Percentiles rank a stretch among this genome's conserved stretches.
Conservation (phyloP, 2,113 vertebrate genomes). For the Istiophorus platypterus region DNA sequence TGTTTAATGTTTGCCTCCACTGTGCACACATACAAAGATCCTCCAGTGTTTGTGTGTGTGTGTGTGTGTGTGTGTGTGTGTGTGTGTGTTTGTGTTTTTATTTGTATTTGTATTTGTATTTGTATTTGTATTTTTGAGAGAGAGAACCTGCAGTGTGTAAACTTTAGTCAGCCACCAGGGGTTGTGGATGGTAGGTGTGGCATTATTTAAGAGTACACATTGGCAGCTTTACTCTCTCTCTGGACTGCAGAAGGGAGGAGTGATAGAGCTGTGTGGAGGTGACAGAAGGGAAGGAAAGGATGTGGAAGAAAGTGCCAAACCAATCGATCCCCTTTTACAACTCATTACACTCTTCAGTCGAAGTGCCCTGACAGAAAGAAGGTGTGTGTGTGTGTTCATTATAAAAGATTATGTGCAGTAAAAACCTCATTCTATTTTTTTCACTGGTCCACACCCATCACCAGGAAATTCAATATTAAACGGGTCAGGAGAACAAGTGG, state of each 20-base stretch:
- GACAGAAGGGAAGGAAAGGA: conserved; percentile 83
- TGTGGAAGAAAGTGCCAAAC: conserved; percentile 83
- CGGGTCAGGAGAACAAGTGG: neutral
- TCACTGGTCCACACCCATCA: conserved; percentile 25
- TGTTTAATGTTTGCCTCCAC: neutral
- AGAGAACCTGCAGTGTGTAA: neutral
- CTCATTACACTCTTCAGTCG: conserved; percentile 94
- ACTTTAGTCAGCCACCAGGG: neutral
- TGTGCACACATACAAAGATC: neutral
- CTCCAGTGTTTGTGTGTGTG: neutral
- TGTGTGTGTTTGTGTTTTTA: neutral
- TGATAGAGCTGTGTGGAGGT: conserved; percentile 51
- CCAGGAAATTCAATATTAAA: conserved; percentile 25
- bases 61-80: conserved; percentile 3
- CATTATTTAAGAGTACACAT: conserved; percentile 35
- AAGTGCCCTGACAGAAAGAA: conserved; percentile 90
- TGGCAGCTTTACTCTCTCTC: conserved; percentile 26
- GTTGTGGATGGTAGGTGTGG: conserved; percentile 6
- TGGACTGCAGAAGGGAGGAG: conserved; percentile 66
- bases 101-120: too few relatives aligned
- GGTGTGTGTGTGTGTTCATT: conserved; percentile 57
- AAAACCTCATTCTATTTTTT: conserved; percentile 21
- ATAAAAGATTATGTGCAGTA: conserved; percentile 32
- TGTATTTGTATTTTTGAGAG: too few relatives aligned
- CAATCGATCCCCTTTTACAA: conserved; percentile 93